A percentile compares a stretch with the other conserved stretches of the same genome.
These are phyloP conservation scores for Drosophila albomicans DNA, from an alignment of 1,140 invertebrate genomes.

Conservation along the genomic window DNA sequence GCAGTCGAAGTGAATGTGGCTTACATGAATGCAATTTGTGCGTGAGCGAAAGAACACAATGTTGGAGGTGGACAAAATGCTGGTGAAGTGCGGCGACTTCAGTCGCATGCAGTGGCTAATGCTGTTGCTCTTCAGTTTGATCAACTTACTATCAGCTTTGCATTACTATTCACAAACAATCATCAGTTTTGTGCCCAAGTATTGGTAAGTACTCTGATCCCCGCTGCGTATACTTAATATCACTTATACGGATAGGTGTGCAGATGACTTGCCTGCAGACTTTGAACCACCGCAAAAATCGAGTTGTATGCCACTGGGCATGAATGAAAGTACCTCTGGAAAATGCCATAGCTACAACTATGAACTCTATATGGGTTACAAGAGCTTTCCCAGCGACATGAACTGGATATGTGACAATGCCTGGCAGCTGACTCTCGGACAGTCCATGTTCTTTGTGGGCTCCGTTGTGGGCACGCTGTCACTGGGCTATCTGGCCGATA, in stretches of 20 bases:
- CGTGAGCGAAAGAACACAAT: constrained; percentile 30
- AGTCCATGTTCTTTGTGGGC: constrained; percentile 88
- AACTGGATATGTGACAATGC: constrained; percentile 87
- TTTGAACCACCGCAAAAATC: constrained; percentile 33
- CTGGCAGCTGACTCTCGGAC: constrained; percentile 86
- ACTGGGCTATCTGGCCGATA: constrained; percentile 87
- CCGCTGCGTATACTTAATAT: constrained; percentile 34
- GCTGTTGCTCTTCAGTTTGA: constrained; percentile 86
- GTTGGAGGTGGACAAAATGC: constrained; percentile 83
- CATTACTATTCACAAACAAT: constrained; percentile 87
- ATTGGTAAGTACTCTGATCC: constrained; percentile 69
- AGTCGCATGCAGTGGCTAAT: constrained; percentile 87
- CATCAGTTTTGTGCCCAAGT: constrained; percentile 85
- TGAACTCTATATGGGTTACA: constrained; percentile 71
- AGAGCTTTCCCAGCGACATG: constrained; percentile 76
- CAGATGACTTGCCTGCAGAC: constrained; percentile 34
- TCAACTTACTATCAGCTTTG: constrained; percentile 86
- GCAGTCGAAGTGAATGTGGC: not conserved
- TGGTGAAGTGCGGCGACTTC: constrained; percentile 87
- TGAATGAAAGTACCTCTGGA: constrained; percentile 7
- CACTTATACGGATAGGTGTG: constrained; percentile 58
- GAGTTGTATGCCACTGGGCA: constrained; percentile 43
- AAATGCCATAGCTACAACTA: constrained; percentile 62
- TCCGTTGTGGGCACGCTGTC: constrained; percentile 86
- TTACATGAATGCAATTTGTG: constrained; percentile 24